These are phyloP conservation scores for Ariopsis seemanni DNA, from an alignment of 2,113 vertebrate genomes.

Conservation along the genomic window DNA sequence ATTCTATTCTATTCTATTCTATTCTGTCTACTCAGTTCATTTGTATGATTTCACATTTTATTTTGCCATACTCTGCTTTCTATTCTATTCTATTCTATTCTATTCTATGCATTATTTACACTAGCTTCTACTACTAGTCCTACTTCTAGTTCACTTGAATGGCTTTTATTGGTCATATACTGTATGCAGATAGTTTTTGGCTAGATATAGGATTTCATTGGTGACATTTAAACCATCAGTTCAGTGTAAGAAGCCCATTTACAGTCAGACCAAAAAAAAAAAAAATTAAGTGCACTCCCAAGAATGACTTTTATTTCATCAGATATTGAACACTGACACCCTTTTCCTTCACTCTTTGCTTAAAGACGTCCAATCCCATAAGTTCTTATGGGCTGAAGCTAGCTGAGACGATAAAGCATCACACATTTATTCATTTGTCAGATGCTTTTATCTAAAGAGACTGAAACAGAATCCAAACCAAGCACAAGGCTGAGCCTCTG, in stretches of 20 bases:
- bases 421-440: neutral
- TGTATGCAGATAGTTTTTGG: neutral
- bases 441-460: constrained; percentile 24
- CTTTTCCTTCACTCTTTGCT: constrained; percentile 8
- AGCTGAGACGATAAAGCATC: neutral
- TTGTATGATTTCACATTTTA: no score
- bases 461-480: constrained; percentile 3
- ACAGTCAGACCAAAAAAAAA: neutral
- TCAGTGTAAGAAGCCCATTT: neutral
- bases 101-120: neutral
- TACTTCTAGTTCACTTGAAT: neutral
- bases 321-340: constrained; percentile 13
- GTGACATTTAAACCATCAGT: neutral
- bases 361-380: neutral
- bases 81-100: neutral
- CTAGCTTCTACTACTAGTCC: neutral
- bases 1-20: neutral
- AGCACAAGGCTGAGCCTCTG: neutral
- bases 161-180: neutral
- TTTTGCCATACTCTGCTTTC: neutral
- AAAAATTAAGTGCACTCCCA: neutral
- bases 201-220: neutral
- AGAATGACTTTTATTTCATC: constrained; percentile 9
- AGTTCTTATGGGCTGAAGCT: neutral
- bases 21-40: no score